Conservation (phyloP, 1,140 invertebrate species). For the Drosophila equinoxialis region DNA sequence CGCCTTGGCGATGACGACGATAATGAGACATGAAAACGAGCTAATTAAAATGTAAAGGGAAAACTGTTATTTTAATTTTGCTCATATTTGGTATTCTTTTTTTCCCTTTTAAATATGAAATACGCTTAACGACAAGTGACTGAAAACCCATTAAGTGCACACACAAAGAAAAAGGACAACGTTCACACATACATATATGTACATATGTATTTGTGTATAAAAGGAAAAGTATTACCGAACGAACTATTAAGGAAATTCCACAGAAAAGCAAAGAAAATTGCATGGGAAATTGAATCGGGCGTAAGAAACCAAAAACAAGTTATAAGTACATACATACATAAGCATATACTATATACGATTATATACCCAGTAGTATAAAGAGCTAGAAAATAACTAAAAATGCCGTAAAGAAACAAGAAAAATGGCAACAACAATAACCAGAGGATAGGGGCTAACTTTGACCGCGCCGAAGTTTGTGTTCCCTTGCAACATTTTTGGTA, state of each 20-base stretch:
- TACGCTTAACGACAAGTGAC: constrained; percentile 1
- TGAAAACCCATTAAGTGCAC: not conserved
- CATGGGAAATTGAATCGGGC: constrained; percentile 2
- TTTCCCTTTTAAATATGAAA: not conserved
- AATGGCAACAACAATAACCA: not conserved
- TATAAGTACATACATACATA: too few species aligned
- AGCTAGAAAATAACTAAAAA: constrained; percentile 5
- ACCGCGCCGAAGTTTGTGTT: too few species aligned
- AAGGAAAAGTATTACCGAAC: not conserved
- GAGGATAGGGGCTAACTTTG: too few species aligned
- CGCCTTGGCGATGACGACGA: not conserved
- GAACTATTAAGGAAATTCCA: not conserved
- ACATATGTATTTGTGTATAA: not conserved
- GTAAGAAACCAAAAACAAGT: not conserved
- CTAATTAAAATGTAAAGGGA: constrained; percentile 7
- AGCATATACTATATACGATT: not conserved
- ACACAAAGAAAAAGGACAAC: not conserved
- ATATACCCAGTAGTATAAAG: not conserved
- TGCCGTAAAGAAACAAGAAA: constrained; percentile 9
- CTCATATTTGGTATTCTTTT: not conserved
- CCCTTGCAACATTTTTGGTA: too few species aligned
- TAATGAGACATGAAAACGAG: constrained; percentile 10
- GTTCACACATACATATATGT: too few species aligned
- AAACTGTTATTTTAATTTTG: not conserved
- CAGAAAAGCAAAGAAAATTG: not conserved